Conservation (phyloP, 2,113 vertebrate genomes). For the Thunnus maccoyii region DNA sequence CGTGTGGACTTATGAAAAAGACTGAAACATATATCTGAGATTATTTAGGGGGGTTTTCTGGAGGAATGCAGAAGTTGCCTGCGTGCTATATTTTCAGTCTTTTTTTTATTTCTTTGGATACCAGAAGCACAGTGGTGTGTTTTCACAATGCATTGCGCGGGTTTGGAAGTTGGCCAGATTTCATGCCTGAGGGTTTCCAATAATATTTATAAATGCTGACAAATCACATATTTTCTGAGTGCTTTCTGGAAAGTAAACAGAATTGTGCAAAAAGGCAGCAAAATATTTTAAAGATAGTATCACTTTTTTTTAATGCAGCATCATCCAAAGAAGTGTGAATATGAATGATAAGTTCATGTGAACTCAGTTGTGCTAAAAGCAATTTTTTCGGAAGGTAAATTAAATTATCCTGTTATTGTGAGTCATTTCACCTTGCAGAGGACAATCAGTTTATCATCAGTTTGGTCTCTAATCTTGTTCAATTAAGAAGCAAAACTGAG, state of each 20-base stretch:
- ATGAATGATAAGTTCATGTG: background rate
- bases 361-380: background rate
- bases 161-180: slow-evolving; percentile 25
- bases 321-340: background rate
- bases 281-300: background rate
- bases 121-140: slow-evolving; percentile 12
- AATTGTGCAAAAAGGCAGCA: background rate
- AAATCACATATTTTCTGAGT: slow-evolving; percentile 51
- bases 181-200: slow-evolving; percentile 39
- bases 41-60: slow-evolving; percentile 10
- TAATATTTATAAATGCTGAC: slow-evolving; percentile 56
- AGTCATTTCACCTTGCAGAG: slow-evolving; percentile 1
- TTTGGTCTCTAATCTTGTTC: slow-evolving; percentile 3
- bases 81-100: background rate
- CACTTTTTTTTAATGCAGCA: background rate
- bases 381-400: background rate
- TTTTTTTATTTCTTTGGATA: background rate
- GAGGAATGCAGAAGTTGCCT: slow-evolving; percentile 15
- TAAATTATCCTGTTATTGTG: background rate
- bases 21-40: slow-evolving; percentile 22
- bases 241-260: slow-evolving; percentile 38
- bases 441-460: slow-evolving; percentile 1
- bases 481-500: slow-evolving; percentile 24
- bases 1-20: slow-evolving; percentile 1
- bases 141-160: slow-evolving; percentile 33